Conservation (phyloP, 2,113 vertebrate species). For the Muntiacus reevesi region DNA sequence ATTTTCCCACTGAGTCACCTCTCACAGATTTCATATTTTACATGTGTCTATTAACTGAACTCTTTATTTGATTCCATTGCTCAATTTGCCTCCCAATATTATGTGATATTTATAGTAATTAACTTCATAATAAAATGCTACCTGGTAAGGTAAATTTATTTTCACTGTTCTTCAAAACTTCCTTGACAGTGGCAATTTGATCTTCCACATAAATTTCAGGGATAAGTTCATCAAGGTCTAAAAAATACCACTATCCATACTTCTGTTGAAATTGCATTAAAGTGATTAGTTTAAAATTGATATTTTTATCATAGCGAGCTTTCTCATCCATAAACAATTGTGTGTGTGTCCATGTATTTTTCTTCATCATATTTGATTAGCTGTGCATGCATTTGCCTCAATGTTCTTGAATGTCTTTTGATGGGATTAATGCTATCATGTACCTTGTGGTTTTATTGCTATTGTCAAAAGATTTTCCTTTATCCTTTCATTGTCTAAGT, state of each 20-base stretch:
- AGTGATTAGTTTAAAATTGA: neutral
- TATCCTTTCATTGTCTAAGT: neutral
- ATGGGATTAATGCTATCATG: neutral
- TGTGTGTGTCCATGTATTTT: neutral
- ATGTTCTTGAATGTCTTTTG: neutral
- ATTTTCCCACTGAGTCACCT: neutral
- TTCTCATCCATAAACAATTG: neutral
- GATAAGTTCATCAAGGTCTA: neutral
- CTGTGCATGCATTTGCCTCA: neutral
- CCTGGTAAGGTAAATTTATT: neutral
- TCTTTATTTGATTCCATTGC: neutral
- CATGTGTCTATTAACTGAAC: neutral
- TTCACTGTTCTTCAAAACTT: neutral
- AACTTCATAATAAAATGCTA: neutral
- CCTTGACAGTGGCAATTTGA: neutral
- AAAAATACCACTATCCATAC: neutral
- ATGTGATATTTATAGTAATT: neutral
- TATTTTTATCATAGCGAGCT: neutral
- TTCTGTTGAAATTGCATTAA: neutral
- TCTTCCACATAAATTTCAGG: neutral
- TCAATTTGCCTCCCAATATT: neutral
- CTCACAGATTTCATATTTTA: neutral
- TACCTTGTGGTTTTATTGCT: neutral
- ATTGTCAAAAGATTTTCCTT: neutral
- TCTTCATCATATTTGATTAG: neutral